These are phyloP conservation scores for Paedocypris micromegethes DNA, from an alignment of 2,797 vertebrate species.

Conservation along the genomic window DNA sequence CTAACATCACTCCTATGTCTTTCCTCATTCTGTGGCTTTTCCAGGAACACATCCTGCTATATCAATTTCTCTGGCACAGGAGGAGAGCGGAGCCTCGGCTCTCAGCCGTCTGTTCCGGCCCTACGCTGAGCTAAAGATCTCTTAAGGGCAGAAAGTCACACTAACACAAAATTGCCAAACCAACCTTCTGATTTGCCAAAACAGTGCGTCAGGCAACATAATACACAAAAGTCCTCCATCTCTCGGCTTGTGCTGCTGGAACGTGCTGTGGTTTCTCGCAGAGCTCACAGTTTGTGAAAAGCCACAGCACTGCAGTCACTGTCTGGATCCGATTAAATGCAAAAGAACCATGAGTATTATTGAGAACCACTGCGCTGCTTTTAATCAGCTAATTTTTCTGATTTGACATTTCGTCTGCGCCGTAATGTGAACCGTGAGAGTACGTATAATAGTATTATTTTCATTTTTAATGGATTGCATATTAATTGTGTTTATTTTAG, in stretches of 20 bases:
- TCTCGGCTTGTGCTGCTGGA: constrained; percentile 21
- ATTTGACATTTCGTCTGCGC: constrained; percentile 22
- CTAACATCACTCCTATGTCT: constrained; percentile 38
- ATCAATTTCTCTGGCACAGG: constrained; percentile 54
- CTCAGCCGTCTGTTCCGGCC: constrained; percentile 35
- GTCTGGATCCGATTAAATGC: constrained; percentile 41
- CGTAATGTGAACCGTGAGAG: background rate
- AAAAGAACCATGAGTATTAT: constrained; percentile 37
- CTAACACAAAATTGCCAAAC: constrained; percentile 22
- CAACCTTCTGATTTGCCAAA: constrained; percentile 24
- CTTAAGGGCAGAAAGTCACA: constrained; percentile 28
- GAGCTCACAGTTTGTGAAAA: constrained; percentile 10
- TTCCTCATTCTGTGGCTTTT: constrained; percentile 51
- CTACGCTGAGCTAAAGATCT: constrained; percentile 15
- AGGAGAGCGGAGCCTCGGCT: constrained; percentile 47
- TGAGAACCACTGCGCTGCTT: constrained; percentile 17
- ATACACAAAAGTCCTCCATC: constrained; percentile 19
- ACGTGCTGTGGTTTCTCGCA: constrained; percentile 8
- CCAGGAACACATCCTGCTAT: constrained; percentile 59
- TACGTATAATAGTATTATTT: too few species aligned
- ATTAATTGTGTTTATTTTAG: too few species aligned
- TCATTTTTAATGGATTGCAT: too few species aligned
- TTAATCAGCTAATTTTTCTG: constrained; percentile 30
- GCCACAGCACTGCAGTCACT: background rate
- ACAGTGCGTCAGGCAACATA: constrained; percentile 15